Evolutionary conservation across 2,797 vertebrate genomes (phyloP).

Genomic region (Brachyrhaphis roseni): DNA sequence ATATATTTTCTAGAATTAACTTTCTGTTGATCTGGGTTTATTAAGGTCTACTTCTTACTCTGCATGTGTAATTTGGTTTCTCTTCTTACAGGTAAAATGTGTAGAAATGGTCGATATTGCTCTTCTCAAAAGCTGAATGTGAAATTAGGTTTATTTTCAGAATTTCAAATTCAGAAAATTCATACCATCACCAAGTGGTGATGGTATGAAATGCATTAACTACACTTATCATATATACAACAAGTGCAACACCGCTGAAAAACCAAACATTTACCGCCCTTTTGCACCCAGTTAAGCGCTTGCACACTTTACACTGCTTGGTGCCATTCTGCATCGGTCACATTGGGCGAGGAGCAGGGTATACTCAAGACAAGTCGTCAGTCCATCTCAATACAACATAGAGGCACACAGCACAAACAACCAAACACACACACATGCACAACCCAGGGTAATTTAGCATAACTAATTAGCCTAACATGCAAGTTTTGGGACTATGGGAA

Average conservation of each 20-base stretch:
- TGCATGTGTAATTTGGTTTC: background rate
- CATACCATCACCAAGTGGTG: too few species aligned
- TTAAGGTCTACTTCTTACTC: constrained; percentile 2
- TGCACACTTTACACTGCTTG: background rate
- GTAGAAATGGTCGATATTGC: background rate
- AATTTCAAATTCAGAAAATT: too few species aligned
- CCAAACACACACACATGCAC: background rate
- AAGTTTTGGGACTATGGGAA: background rate
- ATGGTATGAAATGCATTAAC: constrained; percentile 31
- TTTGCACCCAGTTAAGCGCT: background rate
- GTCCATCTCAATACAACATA: background rate
- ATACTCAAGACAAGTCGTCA: background rate
- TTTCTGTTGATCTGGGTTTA: constrained; percentile 39
- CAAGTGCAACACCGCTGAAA: constrained; percentile 3
- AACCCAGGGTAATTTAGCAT: background rate
- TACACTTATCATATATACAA: constrained; percentile 21
- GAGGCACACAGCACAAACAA: background rate
- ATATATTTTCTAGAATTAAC: constrained; percentile 47
- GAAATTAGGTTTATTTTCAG: constrained; percentile 6
- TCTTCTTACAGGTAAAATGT: background rate
- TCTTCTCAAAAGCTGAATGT: background rate
- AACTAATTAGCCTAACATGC: background rate
- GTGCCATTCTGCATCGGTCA: background rate
- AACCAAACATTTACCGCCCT: constrained; percentile 12
- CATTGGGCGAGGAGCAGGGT: background rate